These are phyloP conservation scores for Pachypeltis micranthus DNA, from an alignment of 1,140 invertebrate species.

Conservation along the genomic window DNA sequence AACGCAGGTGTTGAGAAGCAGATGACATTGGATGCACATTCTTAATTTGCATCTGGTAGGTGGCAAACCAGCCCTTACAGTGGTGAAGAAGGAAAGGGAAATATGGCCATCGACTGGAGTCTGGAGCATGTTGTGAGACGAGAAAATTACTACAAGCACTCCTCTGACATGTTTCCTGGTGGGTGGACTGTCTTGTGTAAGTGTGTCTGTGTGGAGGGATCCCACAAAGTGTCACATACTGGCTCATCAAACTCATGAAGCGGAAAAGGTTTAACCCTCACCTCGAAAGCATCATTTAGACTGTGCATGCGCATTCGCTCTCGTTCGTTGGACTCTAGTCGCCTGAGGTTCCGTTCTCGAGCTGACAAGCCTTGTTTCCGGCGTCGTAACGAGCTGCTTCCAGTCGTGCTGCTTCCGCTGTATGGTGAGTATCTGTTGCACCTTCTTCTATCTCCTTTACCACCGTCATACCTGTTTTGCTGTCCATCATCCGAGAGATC, in stretches of 20 bases:
- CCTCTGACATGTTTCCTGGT: no score
- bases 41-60: no score
- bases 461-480: background rate
- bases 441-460: background rate
- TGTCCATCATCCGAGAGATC: background rate
- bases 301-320: slow-evolving; percentile 88
- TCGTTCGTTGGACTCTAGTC: slow-evolving; percentile 81
- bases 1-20: no score
- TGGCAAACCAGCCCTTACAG: no score
- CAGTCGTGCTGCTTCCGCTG: background rate
- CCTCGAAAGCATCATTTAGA: slow-evolving; percentile 83
- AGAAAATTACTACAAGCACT: no score
- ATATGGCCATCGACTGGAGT: no score
- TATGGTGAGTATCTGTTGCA: slow-evolving; percentile 1
- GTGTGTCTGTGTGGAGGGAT: no score
- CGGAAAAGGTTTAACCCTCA: slow-evolving; percentile 32
- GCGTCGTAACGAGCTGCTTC: slow-evolving; percentile 32
- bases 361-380: slow-evolving; percentile 50
- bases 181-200: no score
- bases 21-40: no score
- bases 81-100: no score
- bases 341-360: slow-evolving; percentile 66
- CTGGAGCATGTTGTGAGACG: no score
- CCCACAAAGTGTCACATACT: no score
- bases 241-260: background rate